A percentile compares a stretch with the other conserved stretches of the same genome.
Evolutionary conservation across 2,797 vertebrate genomes (phyloP).

Genomic region (Oreonectes daqikongensis): DNA sequence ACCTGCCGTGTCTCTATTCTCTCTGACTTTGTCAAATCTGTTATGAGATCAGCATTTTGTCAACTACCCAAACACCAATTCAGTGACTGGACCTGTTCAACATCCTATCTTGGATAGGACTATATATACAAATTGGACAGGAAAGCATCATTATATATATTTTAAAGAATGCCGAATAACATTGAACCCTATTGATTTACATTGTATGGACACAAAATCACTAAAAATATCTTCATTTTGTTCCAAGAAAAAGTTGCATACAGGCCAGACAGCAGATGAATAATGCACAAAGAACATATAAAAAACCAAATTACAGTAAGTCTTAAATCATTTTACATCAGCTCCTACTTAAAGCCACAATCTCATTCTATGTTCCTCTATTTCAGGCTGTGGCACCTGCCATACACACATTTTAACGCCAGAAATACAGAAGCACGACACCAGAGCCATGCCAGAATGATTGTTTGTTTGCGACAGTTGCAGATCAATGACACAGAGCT

Average conservation of each 20-base stretch:
- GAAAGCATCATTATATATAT: no score
- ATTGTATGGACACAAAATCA: no score
- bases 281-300: no score
- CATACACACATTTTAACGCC: conserved; percentile 66
- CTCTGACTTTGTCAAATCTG: neutral
- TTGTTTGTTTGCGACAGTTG: neutral
- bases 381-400: conserved; percentile 78
- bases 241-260: no score
- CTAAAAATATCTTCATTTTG: no score
- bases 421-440: conserved; percentile 52
- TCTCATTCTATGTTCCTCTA: conserved; percentile 63
- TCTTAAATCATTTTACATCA: conserved; percentile 5
- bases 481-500: neutral
- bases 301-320: no score
- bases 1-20: neutral
- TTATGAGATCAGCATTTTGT: neutral
- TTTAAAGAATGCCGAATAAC: no score
- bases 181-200: no score
- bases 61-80: neutral
- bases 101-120: no score
- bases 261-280: no score
- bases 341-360: neutral
- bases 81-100: neutral
- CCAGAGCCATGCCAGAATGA: conserved; percentile 40
- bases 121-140: no score